Base-by-base conservation (phyloP, 2,888 invertebrate genomes). In the Venustoraphidia nigricollis region DNA sequence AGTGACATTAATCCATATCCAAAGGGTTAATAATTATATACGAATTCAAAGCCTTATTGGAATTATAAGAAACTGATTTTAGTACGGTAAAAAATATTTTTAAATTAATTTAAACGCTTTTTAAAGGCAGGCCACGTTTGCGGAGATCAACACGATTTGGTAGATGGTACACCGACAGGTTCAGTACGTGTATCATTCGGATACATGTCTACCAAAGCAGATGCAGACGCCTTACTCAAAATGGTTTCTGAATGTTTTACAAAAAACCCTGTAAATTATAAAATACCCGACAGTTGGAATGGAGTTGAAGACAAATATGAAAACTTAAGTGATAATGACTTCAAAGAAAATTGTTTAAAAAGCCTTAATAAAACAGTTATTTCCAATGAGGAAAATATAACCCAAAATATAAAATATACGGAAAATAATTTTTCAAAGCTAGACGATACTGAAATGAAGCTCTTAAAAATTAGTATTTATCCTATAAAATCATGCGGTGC, bases 141-240 rank as follows among this genome's bases (percentile, higher is more conserved):
- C 65, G 93, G 95, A 0, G 95, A 94, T 61, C 80, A 84, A 58
- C 72, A 77, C 51, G 94, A 95, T 67, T 66, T 95, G 46, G 70
- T 95, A 4, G 73, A 90, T 58, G 93, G 91, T 0, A 71, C 70
- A 54, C 96, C 97, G 1, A 94, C 95, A 0, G 97, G 97, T 9
- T 89, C 94, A 2, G 76, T 95, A 10, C 73, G 97, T 59, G 77
- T 87, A 4, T 96, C 96, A 1, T 91, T 96, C 63, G 96, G 96
- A 13, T 92, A 89, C 59, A 88, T 87, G 78, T 91, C 92, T 9
- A 80, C 78, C 0, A 69, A 71, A 50, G 62, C 74, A 46, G 86
- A 95, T 62, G 83, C 82, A 1, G 76, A 85, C 50, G 72, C 66
- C 54, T 68, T 93, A 14, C 63, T 94, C 9, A 56, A 67, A 42